A percentile compares a stretch with the other conserved stretches of the same genome.
Evolutionary conservation across 2,797 vertebrate genomes (phyloP).

Genomic region (Florisuga fusca): DNA sequence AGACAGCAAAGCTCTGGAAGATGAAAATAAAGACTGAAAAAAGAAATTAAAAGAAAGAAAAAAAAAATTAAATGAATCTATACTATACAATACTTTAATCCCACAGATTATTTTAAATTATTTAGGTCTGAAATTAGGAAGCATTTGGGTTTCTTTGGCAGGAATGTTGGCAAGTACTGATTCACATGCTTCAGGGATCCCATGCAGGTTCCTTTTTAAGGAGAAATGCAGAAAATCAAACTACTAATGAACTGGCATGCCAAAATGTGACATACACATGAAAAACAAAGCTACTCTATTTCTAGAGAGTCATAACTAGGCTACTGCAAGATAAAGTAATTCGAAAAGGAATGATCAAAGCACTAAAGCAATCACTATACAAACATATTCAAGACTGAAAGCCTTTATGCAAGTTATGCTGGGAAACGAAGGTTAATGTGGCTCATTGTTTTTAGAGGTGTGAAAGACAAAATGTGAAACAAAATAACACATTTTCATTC

Average conservation of each 20-base stretch:
- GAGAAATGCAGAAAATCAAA: constrained; percentile 64
- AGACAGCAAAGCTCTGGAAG: constrained; percentile 61
- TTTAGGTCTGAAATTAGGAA: constrained; percentile 20
- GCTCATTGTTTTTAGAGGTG: constrained; percentile 49
- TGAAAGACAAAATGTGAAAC: constrained; percentile 48
- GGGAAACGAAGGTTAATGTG: constrained; percentile 52
- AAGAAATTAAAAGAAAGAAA: constrained; percentile 28
- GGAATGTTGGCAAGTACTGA: constrained; percentile 81
- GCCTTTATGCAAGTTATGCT: constrained; percentile 81
- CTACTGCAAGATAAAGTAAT: constrained; percentile 73
- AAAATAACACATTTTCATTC: constrained; percentile 39
- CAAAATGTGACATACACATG: constrained; percentile 70
- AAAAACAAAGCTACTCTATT: constrained; percentile 79
- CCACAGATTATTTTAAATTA: constrained; percentile 10
- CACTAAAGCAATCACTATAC: constrained; percentile 80
- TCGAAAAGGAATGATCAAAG: constrained; percentile 75
- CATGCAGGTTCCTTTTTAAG: constrained; percentile 75
- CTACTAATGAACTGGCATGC: constrained; percentile 77
- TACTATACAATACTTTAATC: neutral
- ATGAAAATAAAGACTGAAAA: constrained; percentile 42
- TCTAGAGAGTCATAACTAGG: constrained; percentile 73
- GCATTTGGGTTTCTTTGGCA: constrained; percentile 14
- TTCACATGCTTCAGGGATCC: constrained; percentile 77
- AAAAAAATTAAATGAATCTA: constrained; percentile 42
- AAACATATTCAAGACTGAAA: constrained; percentile 85